phyloP scores from a whole-genome alignment of 2,797 vertebrate genomes.

The Vipera latastei region DNA sequence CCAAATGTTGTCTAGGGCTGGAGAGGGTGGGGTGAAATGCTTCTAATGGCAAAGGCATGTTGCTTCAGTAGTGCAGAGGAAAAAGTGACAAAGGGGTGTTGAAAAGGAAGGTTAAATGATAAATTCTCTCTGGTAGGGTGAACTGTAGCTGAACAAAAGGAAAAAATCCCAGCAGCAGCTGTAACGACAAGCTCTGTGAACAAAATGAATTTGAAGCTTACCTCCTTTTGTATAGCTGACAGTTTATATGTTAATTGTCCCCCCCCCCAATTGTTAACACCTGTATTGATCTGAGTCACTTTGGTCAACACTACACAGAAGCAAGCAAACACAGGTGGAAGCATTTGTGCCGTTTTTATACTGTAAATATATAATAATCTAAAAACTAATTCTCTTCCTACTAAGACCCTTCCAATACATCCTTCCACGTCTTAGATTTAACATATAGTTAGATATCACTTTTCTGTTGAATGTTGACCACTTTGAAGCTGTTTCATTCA shows the following conservation, averaged over 20 bases:
- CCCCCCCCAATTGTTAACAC: constrained; percentile 44
- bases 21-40: neutral
- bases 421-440: neutral
- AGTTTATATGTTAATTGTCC: constrained; percentile 53
- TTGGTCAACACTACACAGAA: constrained; percentile 51
- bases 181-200: constrained; percentile 33
- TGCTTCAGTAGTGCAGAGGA: constrained; percentile 33
- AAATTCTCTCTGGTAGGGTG: constrained; percentile 36
- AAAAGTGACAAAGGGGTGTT: constrained; percentile 41
- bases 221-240: constrained; percentile 37
- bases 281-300: constrained; percentile 53
- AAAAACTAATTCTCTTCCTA: constrained; percentile 27
- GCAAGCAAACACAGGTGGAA: constrained; percentile 62
- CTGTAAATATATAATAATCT: constrained; percentile 46
- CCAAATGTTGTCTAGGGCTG: neutral
- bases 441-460: neutral
- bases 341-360: constrained; percentile 46
- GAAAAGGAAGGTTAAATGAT: constrained; percentile 35
- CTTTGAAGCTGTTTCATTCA: neutral
- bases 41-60: constrained; percentile 47
- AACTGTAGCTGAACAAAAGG: constrained; percentile 53
- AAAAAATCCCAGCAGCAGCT: constrained; percentile 10
- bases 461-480: neutral
- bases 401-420: constrained; percentile 46
- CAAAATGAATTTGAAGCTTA: constrained; percentile 35